Evolutionary conservation across 2,888 invertebrate genomes (phyloP).

Genomic region (Lepidocyrtinus sp.): DNA sequence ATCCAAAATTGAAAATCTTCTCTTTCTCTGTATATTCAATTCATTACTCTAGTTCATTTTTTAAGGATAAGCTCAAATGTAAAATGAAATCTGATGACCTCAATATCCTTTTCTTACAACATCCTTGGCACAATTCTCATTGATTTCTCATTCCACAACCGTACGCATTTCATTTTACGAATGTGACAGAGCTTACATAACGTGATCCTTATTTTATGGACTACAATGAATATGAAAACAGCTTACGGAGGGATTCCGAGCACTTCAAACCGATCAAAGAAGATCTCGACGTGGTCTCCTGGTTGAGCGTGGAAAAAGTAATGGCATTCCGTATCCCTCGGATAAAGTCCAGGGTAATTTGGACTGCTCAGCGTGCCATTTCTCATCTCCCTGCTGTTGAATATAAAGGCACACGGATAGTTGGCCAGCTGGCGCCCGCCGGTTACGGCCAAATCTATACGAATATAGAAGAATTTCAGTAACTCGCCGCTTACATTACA

Average conservation of each 20-base stretch:
- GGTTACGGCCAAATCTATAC: slow-evolving; percentile 46
- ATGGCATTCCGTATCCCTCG: slow-evolving; percentile 90
- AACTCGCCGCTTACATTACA: no score
- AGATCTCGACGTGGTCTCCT: slow-evolving; percentile 84
- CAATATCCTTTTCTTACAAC: no score
- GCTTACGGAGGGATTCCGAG: slow-evolving; percentile 84
- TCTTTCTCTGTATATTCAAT: no score
- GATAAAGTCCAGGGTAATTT: slow-evolving; percentile 92
- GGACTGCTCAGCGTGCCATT: slow-evolving; percentile 76
- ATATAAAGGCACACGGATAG: slow-evolving; percentile 89
- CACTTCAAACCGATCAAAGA: slow-evolving; percentile 92
- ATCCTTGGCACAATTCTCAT: no score
- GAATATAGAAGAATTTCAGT: neutral
- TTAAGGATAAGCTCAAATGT: no score
- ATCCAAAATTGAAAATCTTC: no score
- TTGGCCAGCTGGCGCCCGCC: slow-evolving; percentile 73
- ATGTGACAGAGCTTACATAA: no score
- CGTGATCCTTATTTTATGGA: neutral
- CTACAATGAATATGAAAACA: slow-evolving; percentile 69
- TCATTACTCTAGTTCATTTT: no score
- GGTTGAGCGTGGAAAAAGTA: slow-evolving; percentile 89
- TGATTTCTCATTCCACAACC: no score
- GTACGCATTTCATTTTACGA: no score
- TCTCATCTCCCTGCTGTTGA: slow-evolving; percentile 78
- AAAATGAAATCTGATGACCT: no score